Evolutionary conservation across 2,888 invertebrate genomes (phyloP).

Genomic region (Acanthosoma haemorrhoidale): DNA sequence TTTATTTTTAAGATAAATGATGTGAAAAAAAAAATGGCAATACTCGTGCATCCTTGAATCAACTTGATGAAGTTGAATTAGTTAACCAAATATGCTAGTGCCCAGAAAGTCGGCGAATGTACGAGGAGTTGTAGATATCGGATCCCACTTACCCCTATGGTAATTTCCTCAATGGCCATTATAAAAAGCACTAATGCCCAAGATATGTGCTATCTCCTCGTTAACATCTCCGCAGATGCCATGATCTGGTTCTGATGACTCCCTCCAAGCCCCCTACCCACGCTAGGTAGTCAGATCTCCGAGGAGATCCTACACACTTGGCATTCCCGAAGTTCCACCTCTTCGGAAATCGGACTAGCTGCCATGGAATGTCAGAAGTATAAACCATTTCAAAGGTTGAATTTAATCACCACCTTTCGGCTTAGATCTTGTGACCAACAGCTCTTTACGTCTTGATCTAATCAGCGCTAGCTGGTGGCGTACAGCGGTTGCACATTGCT

Average conservation of each 20-base stretch:
- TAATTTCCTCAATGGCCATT: not conserved
- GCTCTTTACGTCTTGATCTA: no score
- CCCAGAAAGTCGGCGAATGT: not conserved
- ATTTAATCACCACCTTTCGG: not conserved
- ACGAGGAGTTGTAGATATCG: not conserved
- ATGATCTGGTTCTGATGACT: not conserved
- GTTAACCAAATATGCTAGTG: no score
- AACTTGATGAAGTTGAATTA: no score
- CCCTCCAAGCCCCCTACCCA: not conserved
- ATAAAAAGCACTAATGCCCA: not conserved
- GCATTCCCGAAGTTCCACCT: no score
- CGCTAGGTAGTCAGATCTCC: not conserved
- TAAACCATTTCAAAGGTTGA: not conserved
- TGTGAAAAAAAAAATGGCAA: no score
- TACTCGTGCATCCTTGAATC: no score
- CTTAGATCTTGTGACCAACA: no score
- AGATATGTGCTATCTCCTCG: constrained; percentile 10
- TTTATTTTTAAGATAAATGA: no score
- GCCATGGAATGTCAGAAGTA: not conserved
- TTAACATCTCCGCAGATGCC: not conserved
- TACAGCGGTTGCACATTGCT: no score
- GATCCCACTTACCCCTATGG: not conserved
- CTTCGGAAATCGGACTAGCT: not conserved
- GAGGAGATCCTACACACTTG: not conserved
- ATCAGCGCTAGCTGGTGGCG: no score